Conservation (phyloP, 1,140 invertebrate genomes). For the Drosophila saltans region DNA sequence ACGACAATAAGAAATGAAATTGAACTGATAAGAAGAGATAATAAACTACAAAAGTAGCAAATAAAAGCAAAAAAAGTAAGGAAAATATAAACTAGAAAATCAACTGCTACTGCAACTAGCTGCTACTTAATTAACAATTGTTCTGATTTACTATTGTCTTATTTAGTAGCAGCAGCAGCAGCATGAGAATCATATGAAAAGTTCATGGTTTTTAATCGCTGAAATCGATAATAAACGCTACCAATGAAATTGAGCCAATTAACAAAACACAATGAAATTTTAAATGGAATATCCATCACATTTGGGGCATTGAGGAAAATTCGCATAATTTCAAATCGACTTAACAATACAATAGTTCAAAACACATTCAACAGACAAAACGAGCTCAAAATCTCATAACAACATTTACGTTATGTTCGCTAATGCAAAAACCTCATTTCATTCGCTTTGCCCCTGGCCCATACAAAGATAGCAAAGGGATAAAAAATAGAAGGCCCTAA, state of each 20-base stretch:
- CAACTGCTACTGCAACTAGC: too few species aligned
- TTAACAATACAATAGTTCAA: neutral
- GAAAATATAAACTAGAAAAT: neutral
- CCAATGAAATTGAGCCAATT: too few species aligned
- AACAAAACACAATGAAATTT: too few species aligned
- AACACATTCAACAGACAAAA: slow-evolving; percentile 12
- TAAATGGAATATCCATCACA: too few species aligned
- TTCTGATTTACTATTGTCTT: neutral
- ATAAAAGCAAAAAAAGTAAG: neutral
- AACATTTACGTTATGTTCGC: slow-evolving; percentile 17
- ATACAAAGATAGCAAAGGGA: neutral
- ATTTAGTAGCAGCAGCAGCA: too few species aligned
- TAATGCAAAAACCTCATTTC: neutral
- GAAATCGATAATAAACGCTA: too few species aligned
- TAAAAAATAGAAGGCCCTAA: neutral
- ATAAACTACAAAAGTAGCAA: neutral
- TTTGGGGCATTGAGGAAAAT: too few species aligned
- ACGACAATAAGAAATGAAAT: slow-evolving; percentile 30
- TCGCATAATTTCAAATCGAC: neutral
- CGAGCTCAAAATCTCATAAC: slow-evolving; percentile 12
- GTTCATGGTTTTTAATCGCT: too few species aligned
- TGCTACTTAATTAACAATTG: slow-evolving; percentile 6
- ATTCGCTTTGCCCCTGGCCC: neutral
- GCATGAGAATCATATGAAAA: too few species aligned
- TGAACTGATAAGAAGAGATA: slow-evolving; percentile 9